These are phyloP conservation scores for Petrocephalus zakoni DNA, from an alignment of 2,113 vertebrate species.

Conservation along the genomic window DNA sequence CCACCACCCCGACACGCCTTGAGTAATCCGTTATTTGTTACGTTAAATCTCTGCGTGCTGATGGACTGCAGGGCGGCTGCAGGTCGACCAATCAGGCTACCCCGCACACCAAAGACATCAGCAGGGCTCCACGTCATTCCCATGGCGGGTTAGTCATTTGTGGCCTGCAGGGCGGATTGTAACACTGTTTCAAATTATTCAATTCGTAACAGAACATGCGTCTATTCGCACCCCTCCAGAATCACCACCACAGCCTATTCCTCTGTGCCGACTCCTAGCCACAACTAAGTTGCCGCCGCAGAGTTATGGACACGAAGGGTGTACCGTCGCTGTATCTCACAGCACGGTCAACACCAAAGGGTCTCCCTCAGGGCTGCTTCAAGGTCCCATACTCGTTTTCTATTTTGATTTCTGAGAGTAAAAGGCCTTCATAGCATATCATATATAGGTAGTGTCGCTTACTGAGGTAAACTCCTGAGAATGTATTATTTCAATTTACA, in stretches of 20 bases:
- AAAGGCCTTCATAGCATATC: not conserved
- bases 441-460: not conserved
- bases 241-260: not conserved
- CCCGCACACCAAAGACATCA: not conserved
- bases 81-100: not conserved
- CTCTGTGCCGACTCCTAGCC: not conserved
- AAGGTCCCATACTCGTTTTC: not conserved
- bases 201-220: not conserved
- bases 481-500: not conserved
- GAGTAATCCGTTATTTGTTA: not conserved
- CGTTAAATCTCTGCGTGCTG: not conserved
- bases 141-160: not conserved
- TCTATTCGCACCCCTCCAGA: not conserved
- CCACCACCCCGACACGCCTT: not conserved
- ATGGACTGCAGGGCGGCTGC: not conserved
- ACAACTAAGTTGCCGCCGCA: not conserved
- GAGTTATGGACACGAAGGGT: not conserved
- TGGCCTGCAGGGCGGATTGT: not conserved
- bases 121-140: not conserved
- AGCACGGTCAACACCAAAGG: not conserved
- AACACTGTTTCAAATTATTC: not conserved
- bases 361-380: not conserved
- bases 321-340: not conserved
- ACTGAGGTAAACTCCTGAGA: not conserved
- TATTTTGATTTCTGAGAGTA: not conserved